Conservation (phyloP, 2,888 invertebrate species). For the Scaptomyza parva region DNA sequence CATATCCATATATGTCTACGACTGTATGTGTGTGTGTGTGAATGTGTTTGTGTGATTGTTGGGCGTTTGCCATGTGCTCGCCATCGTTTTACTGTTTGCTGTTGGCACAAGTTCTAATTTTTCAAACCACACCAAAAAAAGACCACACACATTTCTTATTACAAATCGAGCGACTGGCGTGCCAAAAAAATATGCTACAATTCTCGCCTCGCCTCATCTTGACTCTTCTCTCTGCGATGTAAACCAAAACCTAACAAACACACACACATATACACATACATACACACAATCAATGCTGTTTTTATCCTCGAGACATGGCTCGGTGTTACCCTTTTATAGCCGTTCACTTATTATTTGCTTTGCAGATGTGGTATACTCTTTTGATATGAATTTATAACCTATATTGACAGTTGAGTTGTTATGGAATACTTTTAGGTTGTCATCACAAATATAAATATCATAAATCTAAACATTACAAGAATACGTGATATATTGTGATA, state of each 20-base stretch:
- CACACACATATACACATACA: background rate
- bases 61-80: slow-evolving; percentile 65
- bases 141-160: slow-evolving; percentile 68
- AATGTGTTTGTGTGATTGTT: slow-evolving; percentile 39
- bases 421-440: no score
- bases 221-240: slow-evolving; percentile 10
- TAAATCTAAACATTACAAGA: no score
- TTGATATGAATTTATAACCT: background rate
- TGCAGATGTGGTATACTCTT: slow-evolving; percentile 23
- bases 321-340: slow-evolving; percentile 1
- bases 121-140: slow-evolving; percentile 70
- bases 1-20: slow-evolving; percentile 28
- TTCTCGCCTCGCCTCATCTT: no score
- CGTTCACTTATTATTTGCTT: slow-evolving; percentile 4
- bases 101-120: slow-evolving; percentile 77
- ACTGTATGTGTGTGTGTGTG: slow-evolving; percentile 14
- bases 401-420: no score
- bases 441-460: no score
- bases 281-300: background rate
- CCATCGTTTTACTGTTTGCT: slow-evolving; percentile 56
- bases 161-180: slow-evolving; percentile 70
- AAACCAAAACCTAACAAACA: no score
- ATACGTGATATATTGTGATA: no score
- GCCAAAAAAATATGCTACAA: slow-evolving; percentile 72
- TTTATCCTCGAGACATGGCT: background rate